Base-by-base conservation (phyloP, 2,113 vertebrate species). In the Hassar affinis region DNA sequence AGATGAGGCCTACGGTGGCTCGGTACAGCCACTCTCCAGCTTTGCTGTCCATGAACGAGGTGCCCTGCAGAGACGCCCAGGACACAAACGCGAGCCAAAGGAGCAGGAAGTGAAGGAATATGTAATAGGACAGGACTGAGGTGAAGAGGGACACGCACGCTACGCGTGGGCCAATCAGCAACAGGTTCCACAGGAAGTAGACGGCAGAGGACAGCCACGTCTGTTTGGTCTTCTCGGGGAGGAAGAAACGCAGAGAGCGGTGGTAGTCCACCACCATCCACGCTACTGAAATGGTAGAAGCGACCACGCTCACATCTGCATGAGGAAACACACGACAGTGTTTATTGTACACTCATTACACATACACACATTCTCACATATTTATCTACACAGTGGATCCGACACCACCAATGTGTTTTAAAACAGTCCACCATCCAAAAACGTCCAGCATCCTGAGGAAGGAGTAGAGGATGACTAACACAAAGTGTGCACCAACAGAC, bases 221-320 rank as follows among this genome's bases (percentile, higher is more conserved):
- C 87, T 97, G 95, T 82, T 90, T 88, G 0, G 91, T 86, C 84
- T 97, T 98, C 72, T 96, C 92, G 0, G 91, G 91, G 12, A 99
- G 91, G 92, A 97, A 99, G 87, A 94, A 91, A 2, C 98, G 96
- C 88, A 99, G 91, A 10, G 95, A 95, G 87, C 94, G 96, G 87
- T 99, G 97, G 85, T 99, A 99, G 64, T 98, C 97, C 78, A 99
- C 92, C 38, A 99, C 93, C 20, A 96, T 95, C 98, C 98, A 99
- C 0, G 95, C 94, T 59, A 98, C 95, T 17, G 96, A 96, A 0
- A 96, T 88, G 71, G 95, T 95, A 0, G 96, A 95, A 0, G 93
- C 94, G 30, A 91, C 90, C 12, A 96, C 91, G 80, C 96, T 94
- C 79, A 98, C 85, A 82, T 93, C 98, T 99, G 88, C 3, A 72